Conservation (phyloP, 2,113 vertebrate genomes). For the Bufo gargarizans region DNA sequence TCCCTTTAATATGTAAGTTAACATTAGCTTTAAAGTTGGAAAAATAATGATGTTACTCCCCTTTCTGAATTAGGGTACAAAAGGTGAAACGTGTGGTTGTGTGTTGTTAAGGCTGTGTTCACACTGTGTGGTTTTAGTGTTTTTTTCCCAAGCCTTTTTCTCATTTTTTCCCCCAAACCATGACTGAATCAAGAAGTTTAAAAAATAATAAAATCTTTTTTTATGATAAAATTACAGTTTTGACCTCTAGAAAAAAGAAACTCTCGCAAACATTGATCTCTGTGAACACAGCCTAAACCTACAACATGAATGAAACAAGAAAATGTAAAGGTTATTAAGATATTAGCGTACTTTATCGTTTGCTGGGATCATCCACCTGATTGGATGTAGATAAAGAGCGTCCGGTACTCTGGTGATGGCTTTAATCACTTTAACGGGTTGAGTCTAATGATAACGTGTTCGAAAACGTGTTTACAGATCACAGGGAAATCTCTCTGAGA, state of each 20-base stretch:
- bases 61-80: too few relatives aligned
- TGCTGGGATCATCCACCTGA: neutral
- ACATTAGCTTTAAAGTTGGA: too few relatives aligned
- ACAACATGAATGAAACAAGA: neutral
- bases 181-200: neutral
- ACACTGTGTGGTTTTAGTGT: neutral
- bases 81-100: too few relatives aligned
- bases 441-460: neutral
- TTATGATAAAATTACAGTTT: neutral
- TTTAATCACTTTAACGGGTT: neutral
- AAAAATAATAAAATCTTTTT: neutral
- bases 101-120: neutral
- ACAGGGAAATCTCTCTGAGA: neutral
- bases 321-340: neutral
- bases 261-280: neutral
- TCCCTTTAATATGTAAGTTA: too few relatives aligned
- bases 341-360: neutral
- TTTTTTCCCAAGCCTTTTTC: neutral
- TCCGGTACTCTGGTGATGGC: neutral
- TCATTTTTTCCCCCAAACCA: neutral
- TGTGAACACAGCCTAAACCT: neutral
- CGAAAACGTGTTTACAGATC: neutral
- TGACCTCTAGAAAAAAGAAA: neutral
- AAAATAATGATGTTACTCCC: too few relatives aligned
- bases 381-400: neutral